phyloP scores from a whole-genome alignment of 2,888 invertebrate genomes.

The Pediacus dermestoides region DNA sequence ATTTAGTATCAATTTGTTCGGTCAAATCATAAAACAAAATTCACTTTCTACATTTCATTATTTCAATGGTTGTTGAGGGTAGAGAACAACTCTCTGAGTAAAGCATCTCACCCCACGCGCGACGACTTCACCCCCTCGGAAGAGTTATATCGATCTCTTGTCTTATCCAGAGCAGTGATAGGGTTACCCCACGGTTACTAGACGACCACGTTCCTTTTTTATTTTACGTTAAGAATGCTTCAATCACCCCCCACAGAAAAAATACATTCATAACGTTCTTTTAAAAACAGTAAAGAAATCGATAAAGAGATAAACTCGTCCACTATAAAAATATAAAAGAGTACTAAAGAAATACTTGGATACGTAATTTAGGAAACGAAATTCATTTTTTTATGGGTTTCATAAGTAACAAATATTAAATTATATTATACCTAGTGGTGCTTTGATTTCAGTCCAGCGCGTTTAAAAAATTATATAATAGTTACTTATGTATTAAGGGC shows the following conservation, averaged over 20 bases:
- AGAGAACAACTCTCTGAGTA: slow-evolving; percentile 23
- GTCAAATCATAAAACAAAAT: no score
- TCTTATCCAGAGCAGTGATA: slow-evolving; percentile 49
- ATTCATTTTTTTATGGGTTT: no score
- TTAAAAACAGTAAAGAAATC: slow-evolving; percentile 28
- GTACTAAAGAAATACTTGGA: no score
- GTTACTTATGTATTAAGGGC: no score
- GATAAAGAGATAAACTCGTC: slow-evolving; percentile 21
- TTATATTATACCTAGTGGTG: no score
- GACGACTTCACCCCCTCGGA: slow-evolving; percentile 49
- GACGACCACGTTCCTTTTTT: slow-evolving; percentile 4
- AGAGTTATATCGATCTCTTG: slow-evolving; percentile 53
- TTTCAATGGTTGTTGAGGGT: slow-evolving; percentile 22
- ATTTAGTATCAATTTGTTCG: no score
- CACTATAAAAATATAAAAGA: no score
- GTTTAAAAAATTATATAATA: no score
- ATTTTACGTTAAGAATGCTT: slow-evolving; percentile 32
- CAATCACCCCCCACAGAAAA: slow-evolving; percentile 33
- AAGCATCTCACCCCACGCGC: slow-evolving; percentile 41
- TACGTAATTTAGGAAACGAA: no score
- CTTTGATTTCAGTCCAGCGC: no score
- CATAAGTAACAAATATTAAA: no score
- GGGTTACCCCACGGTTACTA: slow-evolving; percentile 44
- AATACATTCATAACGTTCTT: slow-evolving; percentile 29
- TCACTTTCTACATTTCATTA: slow-evolving; percentile 15